Base-by-base conservation (phyloP, 1,140 invertebrate species). In the Leptinotarsa undecemlineata region DNA sequence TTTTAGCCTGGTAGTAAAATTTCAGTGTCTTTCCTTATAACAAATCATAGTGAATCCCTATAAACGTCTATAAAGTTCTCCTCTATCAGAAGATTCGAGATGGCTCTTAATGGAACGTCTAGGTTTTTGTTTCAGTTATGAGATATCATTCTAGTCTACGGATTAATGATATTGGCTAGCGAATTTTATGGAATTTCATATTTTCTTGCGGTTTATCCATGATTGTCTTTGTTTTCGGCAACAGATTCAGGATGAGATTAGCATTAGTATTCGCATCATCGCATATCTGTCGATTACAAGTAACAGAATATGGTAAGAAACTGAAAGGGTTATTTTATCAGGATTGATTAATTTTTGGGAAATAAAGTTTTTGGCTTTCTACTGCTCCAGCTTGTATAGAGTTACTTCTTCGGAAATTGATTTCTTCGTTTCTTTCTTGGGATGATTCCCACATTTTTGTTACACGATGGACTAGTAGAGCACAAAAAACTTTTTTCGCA, bases 21-120 rank as follows among this genome's bases (percentile, higher is more conserved):
- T 23, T 66, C 1, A 66, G 20, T 17, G 63, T 23, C 26, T 66
- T 66, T 33, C 63, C 26, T 66, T 66, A 66, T 66, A 66, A 66
- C 63, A 66, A 66, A 66, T 66, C 63, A 66, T 66, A 66, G 63
- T 13, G 21, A 5, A n/a, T n/a, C n/a, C n/a, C n/a, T 66, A 33
- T 66, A 66, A 33, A 66, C 20, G 63, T 33, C 63, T 66, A 66
- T 66, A 66, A 66, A 66, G 4, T 66, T 33, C 13, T 66, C 26
- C 26, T 17, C 21, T 23, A 57, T n/a, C 4, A 57, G n/a, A 19
- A 57, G 51, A 57, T 57, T 19, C 4, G 51, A 6, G 51, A 57
- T 57, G 51, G 51, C 4, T 17, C 51, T 57, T 5, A 57, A n/a
- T 57, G n/a, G 51, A 57, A 57, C 17, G 51, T 57, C 51, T 57